A percentile compares a stretch with the other conserved stretches of the same genome.
phyloP scores from a whole-genome alignment of 2,888 invertebrate genomes.

The Ormyrus thymus region DNA sequence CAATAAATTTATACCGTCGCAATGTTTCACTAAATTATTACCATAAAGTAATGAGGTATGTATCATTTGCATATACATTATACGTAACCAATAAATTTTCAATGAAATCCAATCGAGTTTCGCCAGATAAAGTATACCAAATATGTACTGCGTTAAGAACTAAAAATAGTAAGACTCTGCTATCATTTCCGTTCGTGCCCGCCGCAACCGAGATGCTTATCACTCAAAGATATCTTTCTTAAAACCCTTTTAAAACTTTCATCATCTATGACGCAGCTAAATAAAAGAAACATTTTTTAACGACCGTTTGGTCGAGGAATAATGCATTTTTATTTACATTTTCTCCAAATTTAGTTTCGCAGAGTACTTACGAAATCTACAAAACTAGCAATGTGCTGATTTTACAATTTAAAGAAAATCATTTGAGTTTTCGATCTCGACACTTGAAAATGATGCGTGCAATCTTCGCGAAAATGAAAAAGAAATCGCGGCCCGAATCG shows the following conservation, averaged over 20 bases:
- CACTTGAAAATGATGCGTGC: too few species aligned
- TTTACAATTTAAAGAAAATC: too few species aligned
- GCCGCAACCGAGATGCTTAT: not conserved
- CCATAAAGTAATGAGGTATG: constrained; percentile 26
- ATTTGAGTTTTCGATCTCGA: too few species aligned
- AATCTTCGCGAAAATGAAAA: too few species aligned
- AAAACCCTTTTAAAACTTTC: too few species aligned
- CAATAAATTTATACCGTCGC: constrained; percentile 23
- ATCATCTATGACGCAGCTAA: too few species aligned
- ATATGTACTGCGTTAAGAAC: not conserved
- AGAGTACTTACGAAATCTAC: too few species aligned
- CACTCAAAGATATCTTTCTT: not conserved
- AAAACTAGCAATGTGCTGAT: too few species aligned
- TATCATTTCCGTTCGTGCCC: not conserved
- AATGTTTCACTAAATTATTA: constrained; percentile 40
- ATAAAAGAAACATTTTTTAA: too few species aligned
- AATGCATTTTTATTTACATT: too few species aligned
- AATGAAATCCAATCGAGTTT: constrained; percentile 29
- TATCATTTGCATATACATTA: constrained; percentile 36
- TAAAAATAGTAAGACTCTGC: not conserved
- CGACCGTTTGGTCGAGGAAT: too few species aligned
- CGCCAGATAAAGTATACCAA: constrained; percentile 12
- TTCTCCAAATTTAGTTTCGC: too few species aligned
- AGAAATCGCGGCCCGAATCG: not conserved
- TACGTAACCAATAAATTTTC: constrained; percentile 32